Base-by-base conservation (phyloP, 2,113 vertebrate genomes). In the Rhinolophus ferrumequinum region DNA sequence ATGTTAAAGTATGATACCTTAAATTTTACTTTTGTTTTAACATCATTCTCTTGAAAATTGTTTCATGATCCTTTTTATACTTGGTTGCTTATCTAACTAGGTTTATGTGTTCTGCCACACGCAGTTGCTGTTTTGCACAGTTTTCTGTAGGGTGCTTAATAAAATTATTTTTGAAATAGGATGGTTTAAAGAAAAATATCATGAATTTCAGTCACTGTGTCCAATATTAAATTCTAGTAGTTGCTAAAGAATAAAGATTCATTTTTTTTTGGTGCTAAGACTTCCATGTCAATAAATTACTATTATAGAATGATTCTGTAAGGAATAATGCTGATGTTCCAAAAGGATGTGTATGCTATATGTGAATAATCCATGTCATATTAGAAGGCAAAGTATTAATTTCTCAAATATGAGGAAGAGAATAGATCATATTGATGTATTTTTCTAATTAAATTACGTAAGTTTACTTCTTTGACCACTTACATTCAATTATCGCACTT, bases 11-110 rank as follows among this genome's bases (percentile, higher is more conserved):
- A 58, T 50, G 24, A n/a, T 90, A 26, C 56, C 30, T 62, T 70
- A 30, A 77, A 84, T 41, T 83, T 91, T 93, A 93, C 21, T 62
- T 56, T 87, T 93, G 30, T 64, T n/a, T 77, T 80, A 72, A 90
- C 30, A n/a, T 50, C 19, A 35, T 87, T 90, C n/a, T 76, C 2
- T 64, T 54, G n/a, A 86, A 95, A 52, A 35, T n/a, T 75, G 13
- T 81, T 76, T 85, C 12, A 38, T 47, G 10, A 30, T 11, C 44
- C 52, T 11, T 60, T 90, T 79, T 47, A 81, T 80, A 58, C 54
- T 91, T 85, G 80, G 15, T 62, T 95, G 52, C 33, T 21, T 62
- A 30, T 64, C 47, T 91, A 35, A 60, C 70, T 50, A 18, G 35
- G 22, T 26, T 15, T 85, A 7, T 90, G 21, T 28, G 8, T n/a